Evolutionary conservation across 37 sponge, comb jelly and placozoan genomes (phyloP).

Genomic region (Eunapius fragilis): DNA sequence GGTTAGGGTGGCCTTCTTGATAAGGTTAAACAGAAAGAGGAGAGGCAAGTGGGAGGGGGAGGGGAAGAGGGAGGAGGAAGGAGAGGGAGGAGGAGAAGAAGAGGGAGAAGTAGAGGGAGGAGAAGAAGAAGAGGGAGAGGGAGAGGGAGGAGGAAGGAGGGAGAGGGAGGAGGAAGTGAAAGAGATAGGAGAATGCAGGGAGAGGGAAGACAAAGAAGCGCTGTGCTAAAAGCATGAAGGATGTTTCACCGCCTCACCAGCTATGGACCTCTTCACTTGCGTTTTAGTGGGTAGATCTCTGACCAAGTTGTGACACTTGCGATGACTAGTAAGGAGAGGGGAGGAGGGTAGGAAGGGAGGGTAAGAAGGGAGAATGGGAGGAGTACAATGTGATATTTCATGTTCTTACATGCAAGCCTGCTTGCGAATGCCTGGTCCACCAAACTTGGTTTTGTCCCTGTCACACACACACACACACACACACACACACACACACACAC

Average conservation of each 20-base stretch:
- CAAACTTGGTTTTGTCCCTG: slow-evolving; percentile 72
- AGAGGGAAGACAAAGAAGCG: background rate
- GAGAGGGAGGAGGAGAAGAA: background rate
- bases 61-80: background rate
- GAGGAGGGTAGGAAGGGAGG: no score
- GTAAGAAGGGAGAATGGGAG: no score
- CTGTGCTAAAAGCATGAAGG: no score
- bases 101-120: background rate
- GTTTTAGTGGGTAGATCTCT: slow-evolving; percentile 21
- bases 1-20: background rate
- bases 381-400: background rate
- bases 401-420: slow-evolving; percentile 75
- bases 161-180: background rate
- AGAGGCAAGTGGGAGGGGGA: background rate
- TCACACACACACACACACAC: slow-evolving; percentile 3
- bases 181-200: background rate
- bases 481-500: background rate
- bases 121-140: background rate
- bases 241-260: background rate
- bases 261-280: slow-evolving; percentile 10
- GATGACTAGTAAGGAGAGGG: slow-evolving; percentile 49
- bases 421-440: slow-evolving; percentile 63
- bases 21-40: background rate
- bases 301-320: slow-evolving; percentile 58
- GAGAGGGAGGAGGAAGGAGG: slow-evolving; percentile 5